Evolutionary conservation across 2,113 vertebrate species (phyloP), one percentile per base, ranked within the genome.

Genomic region (Propithecus coquereli): DNA sequence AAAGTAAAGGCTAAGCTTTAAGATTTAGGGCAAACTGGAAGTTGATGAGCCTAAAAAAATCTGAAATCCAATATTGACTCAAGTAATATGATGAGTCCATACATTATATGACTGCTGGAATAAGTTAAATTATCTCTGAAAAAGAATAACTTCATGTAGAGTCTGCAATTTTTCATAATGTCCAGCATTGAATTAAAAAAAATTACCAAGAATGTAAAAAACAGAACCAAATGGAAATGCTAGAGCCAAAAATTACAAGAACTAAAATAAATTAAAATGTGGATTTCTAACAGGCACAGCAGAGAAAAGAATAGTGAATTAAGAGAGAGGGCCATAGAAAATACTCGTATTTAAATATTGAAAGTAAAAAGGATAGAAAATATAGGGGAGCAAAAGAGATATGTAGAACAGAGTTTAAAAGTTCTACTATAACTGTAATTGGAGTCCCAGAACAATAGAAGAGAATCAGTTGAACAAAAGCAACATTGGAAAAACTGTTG

Each of bases 201-300:
- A 74, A 66, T 83, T 70, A 63, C 22, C 45, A 73, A 77, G 5
- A 66, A 71, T 71, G 3, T 81, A 68, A 32, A 92, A 95, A 94
- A 37, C 7, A 73, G n/a, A 34, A 83, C n/a, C 59, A 97, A 88
- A 96, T 71, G 23, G 9, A 95, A 91, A 91, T 89, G 45, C 34
- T 85, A 77, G 25, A 89, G 73, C 20, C n/a, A 71, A 34, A 95
- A 94, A 71, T 90, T 94, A 61, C 0, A 90, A 92, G 45, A 96
- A 95, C 34, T 52, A 61, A 88, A 95, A 95, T 54, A 85, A 90
- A 84, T 86, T 91, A 40, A 90, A 94, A 90, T 45, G 43, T 85
- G 32, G 7, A 6, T 77, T 70, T 91, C 12, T 80, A 80, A 85
- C 54, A 87, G 57, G 1, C 30, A 71, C 12, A 74, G 45, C 8